Base-by-base conservation (phyloP, 2,113 vertebrate genomes). In the Cygnus buccinator region DNA sequence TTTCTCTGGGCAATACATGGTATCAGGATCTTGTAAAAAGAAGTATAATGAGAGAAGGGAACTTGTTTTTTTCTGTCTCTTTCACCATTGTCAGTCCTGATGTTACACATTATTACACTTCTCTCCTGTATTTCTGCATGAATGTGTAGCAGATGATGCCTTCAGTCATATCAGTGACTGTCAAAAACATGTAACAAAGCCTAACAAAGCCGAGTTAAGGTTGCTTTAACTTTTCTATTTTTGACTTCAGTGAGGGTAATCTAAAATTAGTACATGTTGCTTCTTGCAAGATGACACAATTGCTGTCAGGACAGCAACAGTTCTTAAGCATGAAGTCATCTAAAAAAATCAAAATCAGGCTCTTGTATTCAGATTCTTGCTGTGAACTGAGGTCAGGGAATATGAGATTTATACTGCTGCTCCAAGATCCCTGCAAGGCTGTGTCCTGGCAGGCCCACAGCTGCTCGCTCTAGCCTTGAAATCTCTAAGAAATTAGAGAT, bases 231-330 rank as follows among this genome's bases (percentile, higher is more conserved):
- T 65, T 79, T 19, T 57, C 91, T 35, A n/a, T 50, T 19, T 50
- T 89, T 79, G 74, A 13, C 37, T 79, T 68, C 20, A 25, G 17
- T 6, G 18, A n/a, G 46, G 3, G 48, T 10, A 65, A 76, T 15
- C 58, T 25, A 6, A 87, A 85, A 83, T 82, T 59, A 85, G 88
- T 2, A 18, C 28, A 2, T 1, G 74, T 2, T 63, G 57, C 74
- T 66, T 59, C 78, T 63, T 83, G 81, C 54, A 21, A 17, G 88
- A 29, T 78, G 91, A 90, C 70, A 82, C 65, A 39, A 35, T 7
- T 18, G 29, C 78, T 78, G 70, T 48, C 85, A 62, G 63, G 61
- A 85, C 31, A 81, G 76, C 63, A 39, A 11, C 31, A 59, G 73
- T 35, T 37, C 83, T 35, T 16, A 28, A 11, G 35, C 0, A 1